phyloP scores from a whole-genome alignment of 2,797 vertebrate genomes.

The Anolis apletophallus region DNA sequence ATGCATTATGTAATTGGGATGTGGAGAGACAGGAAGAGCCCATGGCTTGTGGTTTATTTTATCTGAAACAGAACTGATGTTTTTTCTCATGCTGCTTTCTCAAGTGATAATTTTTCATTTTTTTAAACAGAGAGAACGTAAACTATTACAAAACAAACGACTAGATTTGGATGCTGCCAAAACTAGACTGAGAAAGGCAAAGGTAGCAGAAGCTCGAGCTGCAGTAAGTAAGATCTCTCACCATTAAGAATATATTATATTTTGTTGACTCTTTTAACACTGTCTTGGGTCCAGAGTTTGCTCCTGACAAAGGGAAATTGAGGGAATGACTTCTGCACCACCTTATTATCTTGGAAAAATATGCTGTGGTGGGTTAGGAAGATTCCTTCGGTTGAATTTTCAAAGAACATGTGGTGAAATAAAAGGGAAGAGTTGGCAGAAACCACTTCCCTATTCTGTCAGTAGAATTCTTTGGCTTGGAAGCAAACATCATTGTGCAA shows the following conservation, averaged over 20 bases:
- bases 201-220: conserved; percentile 90
- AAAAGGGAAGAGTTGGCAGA: not conserved
- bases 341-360: not conserved
- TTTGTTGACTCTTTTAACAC: not conserved
- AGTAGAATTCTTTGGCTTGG: not conserved
- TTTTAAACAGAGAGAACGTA: conserved; percentile 92
- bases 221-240: conserved; percentile 82
- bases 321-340: not conserved
- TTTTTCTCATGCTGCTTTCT: conserved; percentile 9
- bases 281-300: not conserved
- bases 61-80: not conserved
- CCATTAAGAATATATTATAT: not conserved
- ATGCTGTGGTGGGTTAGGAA: not conserved
- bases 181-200: conserved; percentile 95
- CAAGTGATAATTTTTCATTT: conserved; percentile 34
- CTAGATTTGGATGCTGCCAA: conserved; percentile 98
- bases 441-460: not conserved
- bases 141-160: conserved; percentile 95
- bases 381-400: not conserved
- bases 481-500: not conserved
- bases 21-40: not conserved
- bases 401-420: not conserved
- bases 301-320: not conserved
- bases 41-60: not conserved
- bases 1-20: not conserved